These are phyloP conservation scores for Caligus rogercresseyi DNA, from an alignment of 1,140 invertebrate species.

Conservation along the genomic window DNA sequence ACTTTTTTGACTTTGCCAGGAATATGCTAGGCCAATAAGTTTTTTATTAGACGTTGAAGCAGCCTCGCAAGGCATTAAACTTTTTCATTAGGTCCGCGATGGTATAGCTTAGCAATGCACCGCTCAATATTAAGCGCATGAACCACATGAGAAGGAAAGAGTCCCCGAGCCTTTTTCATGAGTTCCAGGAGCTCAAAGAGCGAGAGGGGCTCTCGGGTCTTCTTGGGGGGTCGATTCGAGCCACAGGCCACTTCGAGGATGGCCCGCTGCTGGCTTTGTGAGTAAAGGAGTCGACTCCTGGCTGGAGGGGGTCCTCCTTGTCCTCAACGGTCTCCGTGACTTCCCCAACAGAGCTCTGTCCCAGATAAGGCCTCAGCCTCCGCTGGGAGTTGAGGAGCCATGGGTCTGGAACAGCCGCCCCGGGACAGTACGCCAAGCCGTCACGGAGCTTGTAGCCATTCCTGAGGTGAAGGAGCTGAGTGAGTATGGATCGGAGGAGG, in stretches of 20 bases:
- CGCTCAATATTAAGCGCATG: neutral
- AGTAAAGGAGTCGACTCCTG: neutral
- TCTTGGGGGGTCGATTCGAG: neutral
- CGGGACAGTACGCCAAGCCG: slow-evolving; percentile 50
- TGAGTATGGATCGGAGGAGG: slow-evolving; percentile 51
- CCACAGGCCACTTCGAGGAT: neutral
- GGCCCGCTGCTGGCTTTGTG: neutral
- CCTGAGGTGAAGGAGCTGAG: slow-evolving; percentile 44
- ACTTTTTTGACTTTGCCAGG: too few species aligned
- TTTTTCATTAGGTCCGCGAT: neutral
- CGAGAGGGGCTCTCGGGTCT: neutral
- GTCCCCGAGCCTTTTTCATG: neutral
- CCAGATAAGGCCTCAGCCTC: neutral
- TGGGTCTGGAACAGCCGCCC: slow-evolving; percentile 45
- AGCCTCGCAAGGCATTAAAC: too few species aligned
- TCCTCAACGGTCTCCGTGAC: neutral
- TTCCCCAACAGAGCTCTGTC: neutral
- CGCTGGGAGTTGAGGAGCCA: slow-evolving; percentile 42
- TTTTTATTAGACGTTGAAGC: too few species aligned
- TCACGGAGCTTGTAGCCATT: slow-evolving; percentile 51
- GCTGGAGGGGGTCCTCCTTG: neutral
- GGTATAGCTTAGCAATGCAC: neutral
- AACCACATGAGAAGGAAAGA: neutral
- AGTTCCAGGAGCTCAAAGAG: neutral
- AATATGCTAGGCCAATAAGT: too few species aligned